Conservation (phyloP, 2,113 vertebrate species). For the Oryzias javanicus region DNA sequence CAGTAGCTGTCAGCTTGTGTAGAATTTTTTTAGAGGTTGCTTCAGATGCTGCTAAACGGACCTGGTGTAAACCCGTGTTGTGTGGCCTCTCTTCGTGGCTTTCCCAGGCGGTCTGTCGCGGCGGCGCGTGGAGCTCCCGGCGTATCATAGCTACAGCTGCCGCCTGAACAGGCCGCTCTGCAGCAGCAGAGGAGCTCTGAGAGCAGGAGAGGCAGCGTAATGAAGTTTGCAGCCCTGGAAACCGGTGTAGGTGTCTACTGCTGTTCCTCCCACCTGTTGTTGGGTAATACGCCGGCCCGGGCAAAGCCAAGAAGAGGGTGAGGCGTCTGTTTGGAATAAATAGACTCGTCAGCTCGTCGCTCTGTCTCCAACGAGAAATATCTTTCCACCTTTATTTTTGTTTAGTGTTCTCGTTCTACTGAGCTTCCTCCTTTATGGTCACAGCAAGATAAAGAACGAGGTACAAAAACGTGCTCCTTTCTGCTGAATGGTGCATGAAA, state of each 20-base stretch:
- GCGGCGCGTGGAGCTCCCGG: not conserved
- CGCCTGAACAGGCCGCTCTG: conserved; percentile 1
- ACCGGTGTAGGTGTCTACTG: conserved; percentile 59
- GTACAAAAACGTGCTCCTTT: conserved; percentile 4
- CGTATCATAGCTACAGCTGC: not conserved
- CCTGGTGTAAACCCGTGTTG: conserved; percentile 1
- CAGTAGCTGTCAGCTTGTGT: too few relatives aligned
- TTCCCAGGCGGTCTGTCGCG: conserved; percentile 27
- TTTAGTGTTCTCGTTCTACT: conserved; percentile 3
- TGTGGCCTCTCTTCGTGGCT: conserved; percentile 13
- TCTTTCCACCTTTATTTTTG: not conserved
- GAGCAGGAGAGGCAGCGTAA: conserved; percentile 48
- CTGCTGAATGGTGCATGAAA: conserved; percentile 38
- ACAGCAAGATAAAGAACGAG: conserved; percentile 65
- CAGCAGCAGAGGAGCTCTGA: conserved; percentile 21
- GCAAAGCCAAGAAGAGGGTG: not conserved
- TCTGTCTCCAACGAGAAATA: not conserved
- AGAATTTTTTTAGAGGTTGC: too few relatives aligned
- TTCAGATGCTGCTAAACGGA: conserved; percentile 16
- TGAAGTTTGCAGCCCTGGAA: conserved; percentile 60
- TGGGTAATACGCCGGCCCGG: conserved; percentile 31
- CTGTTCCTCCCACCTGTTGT: conserved; percentile 51
- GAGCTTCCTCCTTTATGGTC: conserved; percentile 51
- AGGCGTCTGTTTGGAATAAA: conserved; percentile 6
- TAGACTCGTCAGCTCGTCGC: conserved; percentile 27